phyloP scores from a whole-genome alignment of 2,888 invertebrate species.

The Eupelmus urozonus region DNA sequence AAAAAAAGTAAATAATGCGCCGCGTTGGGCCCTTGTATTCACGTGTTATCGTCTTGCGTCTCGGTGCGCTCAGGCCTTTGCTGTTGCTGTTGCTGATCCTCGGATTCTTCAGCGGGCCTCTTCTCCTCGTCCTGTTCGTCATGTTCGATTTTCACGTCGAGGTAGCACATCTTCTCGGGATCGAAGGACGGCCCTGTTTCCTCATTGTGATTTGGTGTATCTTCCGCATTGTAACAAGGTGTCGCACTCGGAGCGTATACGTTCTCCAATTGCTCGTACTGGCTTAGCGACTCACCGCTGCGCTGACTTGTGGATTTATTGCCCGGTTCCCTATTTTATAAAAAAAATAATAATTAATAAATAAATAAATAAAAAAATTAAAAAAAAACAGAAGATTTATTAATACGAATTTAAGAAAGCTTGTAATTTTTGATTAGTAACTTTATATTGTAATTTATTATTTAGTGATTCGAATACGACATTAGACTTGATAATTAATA shows the following conservation, averaged over 20 bases:
- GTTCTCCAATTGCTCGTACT: conserved; percentile 74
- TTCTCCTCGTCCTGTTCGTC: conserved; percentile 44
- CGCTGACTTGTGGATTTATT: conserved; percentile 71
- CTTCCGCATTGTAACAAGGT: conserved; percentile 72
- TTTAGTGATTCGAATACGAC: too few relatives aligned
- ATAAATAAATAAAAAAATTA: too few relatives aligned
- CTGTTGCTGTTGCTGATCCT: conserved; percentile 14
- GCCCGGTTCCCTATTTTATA: conserved; percentile 60
- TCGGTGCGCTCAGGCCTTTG: conserved; percentile 35
- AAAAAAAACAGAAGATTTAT: too few relatives aligned
- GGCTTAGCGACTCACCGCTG: conserved; percentile 71
- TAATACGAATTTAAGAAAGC: too few relatives aligned
- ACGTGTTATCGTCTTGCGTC: conserved; percentile 41
- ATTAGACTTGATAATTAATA: too few relatives aligned
- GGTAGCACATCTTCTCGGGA: conserved; percentile 65
- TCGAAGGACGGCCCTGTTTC: conserved; percentile 61
- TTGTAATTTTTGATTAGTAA: neutral
- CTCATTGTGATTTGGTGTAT: conserved; percentile 70
- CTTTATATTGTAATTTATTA: too few relatives aligned
- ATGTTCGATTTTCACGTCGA: conserved; percentile 64
- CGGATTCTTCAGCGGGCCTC: conserved; percentile 7
- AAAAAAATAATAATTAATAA: neutral
- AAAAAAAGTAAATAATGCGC: neutral
- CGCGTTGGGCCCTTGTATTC: conserved; percentile 12
- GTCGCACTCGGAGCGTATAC: conserved; percentile 74